Evolutionary conservation across 2,113 vertebrate genomes (phyloP), one percentile per base, ranked within the genome.

Genomic region (Corythaixoides concolor): DNA sequence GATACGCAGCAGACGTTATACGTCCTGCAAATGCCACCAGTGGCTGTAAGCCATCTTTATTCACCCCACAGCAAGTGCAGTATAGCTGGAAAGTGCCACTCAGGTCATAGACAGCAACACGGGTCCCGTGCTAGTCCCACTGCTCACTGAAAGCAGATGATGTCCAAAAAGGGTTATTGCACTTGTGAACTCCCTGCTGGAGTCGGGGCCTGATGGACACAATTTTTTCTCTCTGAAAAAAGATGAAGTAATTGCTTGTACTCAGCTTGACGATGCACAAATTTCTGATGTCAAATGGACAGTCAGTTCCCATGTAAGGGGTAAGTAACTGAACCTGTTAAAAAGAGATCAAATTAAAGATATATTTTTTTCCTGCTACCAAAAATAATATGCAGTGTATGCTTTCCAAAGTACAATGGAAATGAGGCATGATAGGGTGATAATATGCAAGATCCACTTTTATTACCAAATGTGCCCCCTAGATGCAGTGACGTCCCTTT

Each of bases 21-120:
- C 7, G 11, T 55, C 85, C 79, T 77, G 69, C 49, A 90, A 88
- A 75, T 49, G 37, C 23, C 66, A 3, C 32, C 47, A 45, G 37
- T 50, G 70, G 68, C 72, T 20, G 37, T 18, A 83, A 73, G 64
- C 30, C 22, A 32, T 14, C 60, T 90, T 75, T 52, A 30, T 27
- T 59, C 37, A 63, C 47, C 23, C 26, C 0, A 0, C 8, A 49
- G 56, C 0, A 1, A 66, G 28, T 5, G 12, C 2, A 0, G 19
- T 32, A 58, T 14, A 41, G 41, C 32, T 85, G 68, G 70, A 80
- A 53, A 3, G 0, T 12, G 26, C 13, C n/a, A 18, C 21, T 20
- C 55, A 73, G 55, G n/a, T 59, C 28, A 74, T 4, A 50, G 80
- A 35, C 2, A 4, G 64, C 1, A 1, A 45, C n/a, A 27, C 8